Evolutionary conservation across 2,888 invertebrate species (phyloP).

Genomic region (Panzeria rudis): DNA sequence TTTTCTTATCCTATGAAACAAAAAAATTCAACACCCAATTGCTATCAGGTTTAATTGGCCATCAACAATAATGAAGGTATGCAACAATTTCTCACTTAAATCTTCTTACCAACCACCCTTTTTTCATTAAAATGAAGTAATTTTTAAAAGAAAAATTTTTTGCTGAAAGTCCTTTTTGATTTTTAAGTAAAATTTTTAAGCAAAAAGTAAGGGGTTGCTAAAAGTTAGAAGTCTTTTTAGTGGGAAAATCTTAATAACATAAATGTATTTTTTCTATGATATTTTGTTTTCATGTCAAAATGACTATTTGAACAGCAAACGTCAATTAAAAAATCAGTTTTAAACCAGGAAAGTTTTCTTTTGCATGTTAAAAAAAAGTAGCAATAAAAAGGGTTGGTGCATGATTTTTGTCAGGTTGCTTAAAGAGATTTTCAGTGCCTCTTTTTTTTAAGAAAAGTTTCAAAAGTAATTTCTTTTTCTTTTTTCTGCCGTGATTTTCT

Average conservation of each 20-base stretch:
- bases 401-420: conserved; percentile 69
- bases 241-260: too few relatives aligned
- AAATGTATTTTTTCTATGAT: conserved; percentile 41
- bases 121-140: background rate
- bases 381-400: conserved; percentile 70
- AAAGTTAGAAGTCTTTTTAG: too few relatives aligned
- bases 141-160: background rate
- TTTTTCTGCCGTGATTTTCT: conserved; percentile 58
- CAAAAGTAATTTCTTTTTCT: conserved; percentile 54
- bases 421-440: conserved; percentile 60
- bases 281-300: conserved; percentile 45
- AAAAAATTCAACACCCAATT: conserved; percentile 60
- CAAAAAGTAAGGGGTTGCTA: conserved; percentile 31
- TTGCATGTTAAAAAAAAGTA: conserved; percentile 3
- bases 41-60: conserved; percentile 81
- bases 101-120: background rate
- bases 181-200: conserved; percentile 53
- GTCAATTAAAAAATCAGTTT: conserved; percentile 74
- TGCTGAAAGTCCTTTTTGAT: conserved; percentile 49
- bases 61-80: conserved; percentile 80
- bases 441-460: conserved; percentile 41
- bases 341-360: conserved; percentile 61
- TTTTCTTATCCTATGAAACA: background rate
- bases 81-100: conserved; percentile 65
- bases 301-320: conserved; percentile 68